phyloP scores from a whole-genome alignment of 1,140 invertebrate species.

The Tribolium castaneum region DNA sequence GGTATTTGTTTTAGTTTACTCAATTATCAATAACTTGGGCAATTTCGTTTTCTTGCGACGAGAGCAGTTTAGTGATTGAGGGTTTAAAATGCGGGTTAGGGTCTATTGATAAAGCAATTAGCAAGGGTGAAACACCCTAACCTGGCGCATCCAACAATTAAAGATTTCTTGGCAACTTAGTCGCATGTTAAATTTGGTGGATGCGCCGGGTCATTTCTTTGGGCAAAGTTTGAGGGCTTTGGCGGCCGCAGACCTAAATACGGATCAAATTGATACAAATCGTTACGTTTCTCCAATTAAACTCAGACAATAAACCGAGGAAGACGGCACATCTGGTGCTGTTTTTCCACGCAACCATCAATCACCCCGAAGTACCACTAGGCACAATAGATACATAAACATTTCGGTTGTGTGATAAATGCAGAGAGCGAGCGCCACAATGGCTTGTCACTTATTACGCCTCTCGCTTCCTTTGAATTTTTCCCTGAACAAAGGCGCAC shows the following conservation, averaged over 20 bases:
- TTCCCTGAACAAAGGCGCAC: background rate
- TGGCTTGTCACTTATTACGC: conserved; percentile 1
- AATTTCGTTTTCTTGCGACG: conserved; percentile 1
- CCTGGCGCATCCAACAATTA: background rate
- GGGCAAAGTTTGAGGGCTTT: background rate
- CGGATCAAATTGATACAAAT: background rate
- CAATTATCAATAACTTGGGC: conserved; percentile 10
- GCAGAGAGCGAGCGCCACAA: conserved; percentile 8
- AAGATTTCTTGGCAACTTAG: background rate
- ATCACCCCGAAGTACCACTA: conserved; percentile 9
- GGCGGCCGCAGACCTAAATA: background rate
- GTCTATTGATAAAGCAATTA: conserved; percentile 2
- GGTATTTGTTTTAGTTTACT: conserved; percentile 3
- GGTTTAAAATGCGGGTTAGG: conserved; percentile 3
- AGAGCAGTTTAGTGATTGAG: background rate
- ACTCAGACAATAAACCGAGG: background rate
- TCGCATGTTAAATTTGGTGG: background rate
- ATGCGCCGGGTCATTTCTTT: background rate
- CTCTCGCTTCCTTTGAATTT: background rate
- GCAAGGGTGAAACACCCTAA: background rate
- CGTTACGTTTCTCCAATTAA: background rate
- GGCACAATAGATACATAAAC: conserved; percentile 26
- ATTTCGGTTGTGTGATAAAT: conserved; percentile 20
- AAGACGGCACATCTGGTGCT: conserved; percentile 13
- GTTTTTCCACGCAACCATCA: conserved; percentile 16